A percentile compares a stretch with the other conserved stretches of the same genome.
Evolutionary conservation across 2,797 vertebrate genomes (phyloP).

Genomic region (Alexandromys oeconomus): DNA sequence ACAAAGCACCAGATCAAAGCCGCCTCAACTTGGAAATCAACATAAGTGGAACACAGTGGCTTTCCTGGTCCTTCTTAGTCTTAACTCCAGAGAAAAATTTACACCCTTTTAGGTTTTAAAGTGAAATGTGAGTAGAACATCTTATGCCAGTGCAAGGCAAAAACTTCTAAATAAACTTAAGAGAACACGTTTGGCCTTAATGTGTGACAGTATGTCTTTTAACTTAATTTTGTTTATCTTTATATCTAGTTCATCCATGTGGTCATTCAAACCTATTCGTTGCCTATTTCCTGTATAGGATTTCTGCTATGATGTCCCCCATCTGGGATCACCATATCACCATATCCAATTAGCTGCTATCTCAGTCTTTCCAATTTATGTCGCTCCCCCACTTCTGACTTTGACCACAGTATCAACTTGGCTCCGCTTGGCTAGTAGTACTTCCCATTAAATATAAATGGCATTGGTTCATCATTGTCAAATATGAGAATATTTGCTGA

Average conservation of each 20-base stretch:
- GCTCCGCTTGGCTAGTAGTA: background rate
- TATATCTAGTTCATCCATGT: background rate
- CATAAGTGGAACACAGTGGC: background rate
- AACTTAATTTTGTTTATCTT: background rate
- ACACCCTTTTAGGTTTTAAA: conserved; percentile 27
- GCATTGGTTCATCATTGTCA: background rate
- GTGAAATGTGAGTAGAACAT: background rate
- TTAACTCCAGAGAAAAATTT: conserved; percentile 18
- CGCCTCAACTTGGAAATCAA: conserved; percentile 6
- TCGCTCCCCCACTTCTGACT: background rate
- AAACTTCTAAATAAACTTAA: background rate
- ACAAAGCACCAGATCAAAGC: conserved; percentile 69
- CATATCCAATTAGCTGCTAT: background rate
- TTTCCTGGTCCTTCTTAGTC: conserved; percentile 27
- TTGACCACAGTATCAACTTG: background rate
- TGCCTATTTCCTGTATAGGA: background rate
- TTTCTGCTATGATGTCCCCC: background rate
- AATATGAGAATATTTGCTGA: background rate
- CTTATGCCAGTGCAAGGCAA: background rate
- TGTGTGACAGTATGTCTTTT: background rate
- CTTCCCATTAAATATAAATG: background rate
- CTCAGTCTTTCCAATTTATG: background rate
- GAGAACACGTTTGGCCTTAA: background rate
- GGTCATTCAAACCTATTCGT: background rate
- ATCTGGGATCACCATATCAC: background rate